phyloP scores from a whole-genome alignment of 2,113 vertebrate genomes.

The Raphicerus campestris region DNA sequence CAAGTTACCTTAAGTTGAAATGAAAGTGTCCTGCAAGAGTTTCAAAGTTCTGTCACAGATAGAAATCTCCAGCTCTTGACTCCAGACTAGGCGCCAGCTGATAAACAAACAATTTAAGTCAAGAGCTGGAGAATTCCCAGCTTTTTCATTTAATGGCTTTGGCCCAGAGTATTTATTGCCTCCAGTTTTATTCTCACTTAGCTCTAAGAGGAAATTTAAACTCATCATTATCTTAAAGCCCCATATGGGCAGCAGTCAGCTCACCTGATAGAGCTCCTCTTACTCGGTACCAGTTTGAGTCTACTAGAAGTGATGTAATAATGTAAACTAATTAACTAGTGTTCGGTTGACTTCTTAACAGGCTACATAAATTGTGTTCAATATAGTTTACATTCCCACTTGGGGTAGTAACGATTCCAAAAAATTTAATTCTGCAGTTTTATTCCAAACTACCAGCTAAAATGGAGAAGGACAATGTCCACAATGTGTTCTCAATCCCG shows the following conservation, averaged over 20 bases:
- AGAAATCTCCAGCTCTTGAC: slow-evolving; percentile 90
- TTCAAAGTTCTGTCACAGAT: slow-evolving; percentile 91
- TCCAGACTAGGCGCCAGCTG: slow-evolving; percentile 91
- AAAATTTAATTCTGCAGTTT: slow-evolving; percentile 80
- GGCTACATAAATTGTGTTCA: slow-evolving; percentile 84
- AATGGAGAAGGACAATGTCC: slow-evolving; percentile 64
- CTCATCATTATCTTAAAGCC: slow-evolving; percentile 88
- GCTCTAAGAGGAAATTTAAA: slow-evolving; percentile 89
- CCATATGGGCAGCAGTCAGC: slow-evolving; percentile 79
- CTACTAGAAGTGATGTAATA: slow-evolving; percentile 81
- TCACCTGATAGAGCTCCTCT: slow-evolving; percentile 82
- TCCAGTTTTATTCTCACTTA: slow-evolving; percentile 91
- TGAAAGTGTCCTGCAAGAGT: slow-evolving; percentile 90
- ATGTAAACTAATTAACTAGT: slow-evolving; percentile 83
- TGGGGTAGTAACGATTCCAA: slow-evolving; percentile 81
- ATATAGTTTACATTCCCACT: slow-evolving; percentile 84
- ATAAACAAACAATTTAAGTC: slow-evolving; percentile 92
- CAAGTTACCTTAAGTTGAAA: slow-evolving; percentile 91
- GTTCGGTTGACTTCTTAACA: slow-evolving; percentile 83
- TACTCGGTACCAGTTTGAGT: slow-evolving; percentile 71
- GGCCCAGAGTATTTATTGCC: slow-evolving; percentile 91
- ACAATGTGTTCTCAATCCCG: not conserved
- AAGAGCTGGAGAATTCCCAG: slow-evolving; percentile 91
- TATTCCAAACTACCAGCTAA: slow-evolving; percentile 74
- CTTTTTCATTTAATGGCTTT: slow-evolving; percentile 89